These are phyloP conservation scores for Polymixis flavicincta DNA, from an alignment of 2,888 invertebrate species.

Conservation along the genomic window DNA sequence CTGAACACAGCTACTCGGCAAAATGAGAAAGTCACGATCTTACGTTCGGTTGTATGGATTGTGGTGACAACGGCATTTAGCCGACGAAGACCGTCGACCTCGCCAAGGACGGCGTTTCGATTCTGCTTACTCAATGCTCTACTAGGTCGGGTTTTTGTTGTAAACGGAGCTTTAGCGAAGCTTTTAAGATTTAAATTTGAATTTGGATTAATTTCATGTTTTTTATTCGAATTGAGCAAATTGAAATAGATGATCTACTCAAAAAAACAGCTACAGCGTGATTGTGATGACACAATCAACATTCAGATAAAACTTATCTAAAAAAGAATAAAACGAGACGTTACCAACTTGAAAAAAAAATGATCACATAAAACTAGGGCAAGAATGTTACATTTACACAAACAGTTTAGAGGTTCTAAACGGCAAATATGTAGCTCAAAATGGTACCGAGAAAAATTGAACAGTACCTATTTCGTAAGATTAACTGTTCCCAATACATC, in stretches of 20 bases:
- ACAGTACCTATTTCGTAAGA: conserved; percentile 35
- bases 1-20: conserved; percentile 73
- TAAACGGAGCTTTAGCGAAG: conserved; percentile 76
- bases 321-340: not conserved
- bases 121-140: conserved; percentile 85
- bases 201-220: conserved; percentile 57
- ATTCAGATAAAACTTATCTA: conserved; percentile 10
- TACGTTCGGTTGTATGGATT: conserved; percentile 19
- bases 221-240: not conserved
- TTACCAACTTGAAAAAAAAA: conserved; percentile 23
- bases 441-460: conserved; percentile 26
- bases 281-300: conserved; percentile 6
- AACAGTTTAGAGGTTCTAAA: conserved; percentile 37
- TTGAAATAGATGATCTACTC: not conserved
- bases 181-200: conserved; percentile 43
- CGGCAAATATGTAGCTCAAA: conserved; percentile 40
- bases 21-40: conserved; percentile 73
- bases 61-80: conserved; percentile 57
- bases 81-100: conserved; percentile 80
- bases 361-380: conserved; percentile 12
- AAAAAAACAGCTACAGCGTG: not conserved
- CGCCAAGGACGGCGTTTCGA: conserved; percentile 86
- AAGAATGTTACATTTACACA: conserved; percentile 48
- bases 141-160: conserved; percentile 83
- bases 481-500: conserved; percentile 34